phyloP scores from a whole-genome alignment of 2,888 invertebrate genomes.

The Torymus tubicola region DNA sequence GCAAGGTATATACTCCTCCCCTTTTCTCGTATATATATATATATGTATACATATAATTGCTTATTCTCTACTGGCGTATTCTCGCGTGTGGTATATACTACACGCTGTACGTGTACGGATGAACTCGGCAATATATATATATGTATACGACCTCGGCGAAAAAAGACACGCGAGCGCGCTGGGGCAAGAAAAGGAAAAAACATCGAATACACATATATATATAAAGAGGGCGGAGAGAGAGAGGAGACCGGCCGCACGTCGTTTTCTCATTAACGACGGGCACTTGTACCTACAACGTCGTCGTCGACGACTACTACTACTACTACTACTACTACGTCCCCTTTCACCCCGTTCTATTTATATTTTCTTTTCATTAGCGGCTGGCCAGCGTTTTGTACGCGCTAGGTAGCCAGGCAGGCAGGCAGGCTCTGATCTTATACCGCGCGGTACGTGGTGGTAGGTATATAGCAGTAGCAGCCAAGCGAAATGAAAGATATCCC shows the following conservation, averaged over 20 bases:
- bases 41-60: too few species aligned
- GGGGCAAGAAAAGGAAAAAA: background rate
- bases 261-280: constrained; percentile 69
- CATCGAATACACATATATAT: too few species aligned
- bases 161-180: background rate
- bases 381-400: constrained; percentile 53
- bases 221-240: background rate
- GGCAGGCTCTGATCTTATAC: constrained; percentile 28
- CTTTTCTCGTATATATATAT: too few species aligned
- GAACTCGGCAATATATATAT: too few species aligned
- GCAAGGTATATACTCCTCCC: too few species aligned
- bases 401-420: background rate
- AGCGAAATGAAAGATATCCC: constrained; percentile 41
- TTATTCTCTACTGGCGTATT: too few species aligned
- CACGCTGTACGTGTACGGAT: too few species aligned
- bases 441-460: background rate
- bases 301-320: constrained; percentile 6
- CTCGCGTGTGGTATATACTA: too few species aligned
- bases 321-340: background rate
- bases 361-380: constrained; percentile 72
- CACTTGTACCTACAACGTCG: constrained; percentile 12
- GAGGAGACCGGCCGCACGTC: constrained; percentile 51
- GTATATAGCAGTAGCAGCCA: background rate
- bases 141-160: too few species aligned
- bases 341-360: constrained; percentile 63